Base-by-base conservation (phyloP, 2,888 invertebrate genomes). In the Orthonychiurus folsomi region DNA sequence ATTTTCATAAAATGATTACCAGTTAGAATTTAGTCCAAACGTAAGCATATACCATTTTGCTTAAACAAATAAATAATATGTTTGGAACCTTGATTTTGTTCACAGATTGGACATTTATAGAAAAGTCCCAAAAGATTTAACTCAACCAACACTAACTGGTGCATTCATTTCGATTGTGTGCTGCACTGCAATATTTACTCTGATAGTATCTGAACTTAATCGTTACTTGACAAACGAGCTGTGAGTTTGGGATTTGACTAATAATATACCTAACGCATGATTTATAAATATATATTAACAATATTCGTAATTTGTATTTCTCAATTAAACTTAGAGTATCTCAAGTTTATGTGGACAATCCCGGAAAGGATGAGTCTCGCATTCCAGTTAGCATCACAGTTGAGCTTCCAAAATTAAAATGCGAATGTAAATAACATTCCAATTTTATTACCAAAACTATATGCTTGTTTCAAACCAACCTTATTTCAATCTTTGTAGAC, bases 61-160 rank as follows among this genome's bases (percentile, higher is more conserved):
- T n/a, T n/a, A n/a, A n/a, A n/a, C n/a, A n/a, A n/a, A n/a, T n/a
- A n/a, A n/a, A n/a, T n/a, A n/a, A n/a, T n/a, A n/a, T n/a, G n/a
- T n/a, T n/a, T n/a, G n/a, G n/a, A n/a, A n/a, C n/a, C n/a, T n/a
- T n/a, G n/a, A n/a, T n/a, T n/a, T n/a, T n/a, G n/a, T 50, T 73
- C 76, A 23, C 73, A 82, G 82, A 73, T 78, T 83, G 65, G 83
- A 83, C 69, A 79, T 83, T 56, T 83, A 83, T 71, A 77, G 83
- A n/a, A 83, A 83, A 73, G 78, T 63, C 27, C 65, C 65, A 5
- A 62, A 82, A 72, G 83, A 83, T 73, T 75, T 83, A 63, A 82
- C 82, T 0, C 82, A 82, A 73, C 82, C 83, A 0, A 83, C 83
- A 1, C 67, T 78, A 1, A 78, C 81, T 15, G 82, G 82, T 47